Conservation (phyloP, 2,113 vertebrate species). For the Aphyosemion australe region DNA sequence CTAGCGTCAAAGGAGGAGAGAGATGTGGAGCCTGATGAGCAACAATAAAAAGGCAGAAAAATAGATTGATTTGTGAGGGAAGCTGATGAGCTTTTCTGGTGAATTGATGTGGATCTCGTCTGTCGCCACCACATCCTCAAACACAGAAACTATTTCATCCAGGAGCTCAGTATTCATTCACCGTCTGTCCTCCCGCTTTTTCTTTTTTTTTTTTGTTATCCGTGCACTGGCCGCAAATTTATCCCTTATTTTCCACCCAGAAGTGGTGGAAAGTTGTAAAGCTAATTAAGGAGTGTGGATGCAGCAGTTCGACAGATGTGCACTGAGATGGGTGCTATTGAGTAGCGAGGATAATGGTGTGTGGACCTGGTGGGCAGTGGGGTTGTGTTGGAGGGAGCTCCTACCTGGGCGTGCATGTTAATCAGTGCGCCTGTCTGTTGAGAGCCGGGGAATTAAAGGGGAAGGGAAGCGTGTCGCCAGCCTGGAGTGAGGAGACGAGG, state of each 20-base stretch:
- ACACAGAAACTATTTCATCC: conserved; percentile 39
- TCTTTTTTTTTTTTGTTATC: conserved; percentile 16
- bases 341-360: conserved; percentile 71
- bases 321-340: conserved; percentile 63
- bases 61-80: conserved; percentile 32
- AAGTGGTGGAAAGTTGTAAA: conserved; percentile 61
- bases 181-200: conserved; percentile 39
- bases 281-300: conserved; percentile 70
- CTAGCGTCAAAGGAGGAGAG: neutral
- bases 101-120: conserved; percentile 32
- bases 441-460: conserved; percentile 66
- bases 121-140: neutral
- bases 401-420: conserved; percentile 75
- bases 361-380: conserved; percentile 61
- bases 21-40: neutral
- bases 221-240: conserved; percentile 40
- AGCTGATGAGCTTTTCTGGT: conserved; percentile 43
- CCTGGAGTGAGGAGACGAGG: conserved; percentile 65
- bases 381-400: conserved; percentile 65
- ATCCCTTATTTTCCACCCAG: conserved; percentile 59
- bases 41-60: conserved; percentile 12
- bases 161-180: conserved; percentile 61
- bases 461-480: conserved; percentile 70
- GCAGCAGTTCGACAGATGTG: conserved; percentile 70
- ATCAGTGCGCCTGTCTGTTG: conserved; percentile 66